Evolutionary conservation across 2,888 invertebrate species (phyloP), one percentile per base, ranked within the genome.

Genomic region (Pyrrhia umbra): DNA sequence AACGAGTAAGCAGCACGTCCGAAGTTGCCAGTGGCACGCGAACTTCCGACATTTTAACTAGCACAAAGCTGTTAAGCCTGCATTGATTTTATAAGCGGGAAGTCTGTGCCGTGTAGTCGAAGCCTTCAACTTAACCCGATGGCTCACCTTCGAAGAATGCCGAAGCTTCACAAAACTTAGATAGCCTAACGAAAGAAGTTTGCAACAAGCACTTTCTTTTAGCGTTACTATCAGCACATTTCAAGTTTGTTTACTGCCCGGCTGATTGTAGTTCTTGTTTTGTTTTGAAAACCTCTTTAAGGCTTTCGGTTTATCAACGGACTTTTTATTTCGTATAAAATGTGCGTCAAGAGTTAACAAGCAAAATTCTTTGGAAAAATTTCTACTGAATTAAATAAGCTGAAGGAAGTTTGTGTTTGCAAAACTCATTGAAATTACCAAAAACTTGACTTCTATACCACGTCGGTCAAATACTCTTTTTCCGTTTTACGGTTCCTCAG

Each of bases 31-130:
- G 75, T 76, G 79, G 82, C 87, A 86, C 86, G 86, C 85, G 66
- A 88, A 87, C 88, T 88, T 87, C 85, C 83, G 84, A 85, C 83
- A 69, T 82, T 87, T 87, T 87, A 89, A 89, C 88, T 86, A 85
- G 86, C 83, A 80, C 87, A 85, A 89, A 89, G 86, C 87, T 80
- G 87, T 89, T 90, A 85, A 86, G 84, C 82, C 82, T 79, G 84
- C 89, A 88, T 89, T 89, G 90, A 89, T 91, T 91, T 88, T 90
- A 85, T 88, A 89, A 88, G 83, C 77, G 82, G 83, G 78, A 78
- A 80, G 56, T 68, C 60, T 54, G 56, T 61, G 79, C 71, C 74
- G 74, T 74, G 79, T 72, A 81, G 75, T 75, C 77, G 71, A 81
- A 84, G 78, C 73, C 78, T 83, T 83, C 78, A 83, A 84, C 83